Percentiles rank a stretch among this genome's conserved stretches.
These are phyloP conservation scores for Nilaparvata lugens DNA, from an alignment of 1,140 invertebrate genomes.

Conservation along the genomic window DNA sequence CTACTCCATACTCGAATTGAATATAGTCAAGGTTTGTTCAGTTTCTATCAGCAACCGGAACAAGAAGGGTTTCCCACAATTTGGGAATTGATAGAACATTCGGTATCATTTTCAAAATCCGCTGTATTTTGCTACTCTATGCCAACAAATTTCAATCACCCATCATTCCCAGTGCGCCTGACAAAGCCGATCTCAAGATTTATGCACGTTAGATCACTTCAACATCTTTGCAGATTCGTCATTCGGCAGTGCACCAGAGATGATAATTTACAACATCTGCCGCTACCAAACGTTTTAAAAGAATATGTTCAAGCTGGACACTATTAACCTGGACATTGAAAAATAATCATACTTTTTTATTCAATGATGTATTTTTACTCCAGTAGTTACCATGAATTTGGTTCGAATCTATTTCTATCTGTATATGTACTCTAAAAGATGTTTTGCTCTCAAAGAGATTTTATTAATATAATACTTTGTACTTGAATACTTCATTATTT, in stretches of 20 bases:
- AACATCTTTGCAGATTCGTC: conserved; percentile 67
- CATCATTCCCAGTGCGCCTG: conserved; percentile 61
- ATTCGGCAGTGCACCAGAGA: conserved; percentile 59
- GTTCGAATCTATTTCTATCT: too few species aligned
- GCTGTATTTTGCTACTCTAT: conserved; percentile 66
- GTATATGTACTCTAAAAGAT: too few species aligned
- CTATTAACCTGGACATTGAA: conserved; percentile 32
- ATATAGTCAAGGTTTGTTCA: conserved; percentile 55
- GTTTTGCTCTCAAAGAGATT: too few species aligned
- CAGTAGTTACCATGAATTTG: too few species aligned
- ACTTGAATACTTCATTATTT: too few species aligned
- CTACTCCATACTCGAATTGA: conserved; percentile 62
- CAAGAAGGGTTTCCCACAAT: conserved; percentile 55
- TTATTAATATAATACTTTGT: too few species aligned
- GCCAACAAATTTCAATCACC: conserved; percentile 50
- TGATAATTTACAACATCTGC: conserved; percentile 61
- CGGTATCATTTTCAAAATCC: conserved; percentile 54
- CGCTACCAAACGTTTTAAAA: conserved; percentile 56
- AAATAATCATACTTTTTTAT: neutral
- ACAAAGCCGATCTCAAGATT: conserved; percentile 69
- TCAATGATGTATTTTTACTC: too few species aligned
- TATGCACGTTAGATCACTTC: conserved; percentile 58
- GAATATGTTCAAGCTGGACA: conserved; percentile 52
- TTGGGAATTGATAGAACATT: conserved; percentile 58
- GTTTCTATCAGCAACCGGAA: conserved; percentile 53